Base-by-base conservation (phyloP, 2,888 invertebrate species). In the Sarcophaga caerulescens region DNA sequence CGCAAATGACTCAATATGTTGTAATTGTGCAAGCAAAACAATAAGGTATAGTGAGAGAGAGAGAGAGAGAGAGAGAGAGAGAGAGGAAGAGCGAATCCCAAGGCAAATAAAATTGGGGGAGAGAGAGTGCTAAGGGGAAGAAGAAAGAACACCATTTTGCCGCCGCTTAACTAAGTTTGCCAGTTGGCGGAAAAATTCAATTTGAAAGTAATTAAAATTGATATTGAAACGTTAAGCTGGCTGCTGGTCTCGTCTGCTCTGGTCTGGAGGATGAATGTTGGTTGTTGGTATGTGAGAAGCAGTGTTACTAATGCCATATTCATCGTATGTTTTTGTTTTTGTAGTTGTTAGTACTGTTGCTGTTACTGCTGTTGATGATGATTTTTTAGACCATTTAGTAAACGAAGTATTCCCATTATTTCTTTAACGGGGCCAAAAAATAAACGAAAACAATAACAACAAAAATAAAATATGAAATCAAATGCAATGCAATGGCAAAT, bases 181-280 rank as follows among this genome's bases (percentile, higher is more conserved):
- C 59, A 70, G 35, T 35, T 81, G 44, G 81, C 84, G 86, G 86
- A 86, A 81, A 85, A 86, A 83, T 86, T 86, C 81, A 86, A 86
- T 86, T 86, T 74, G 78, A 77, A 78, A 86, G 81, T 81, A 86
- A 86, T 86, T 86, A 86, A 81, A 86, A 86, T 78, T 86, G 83
- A 78, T 86, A 84, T 84, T 86, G 77, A 86, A 86, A 84, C 78
- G 77, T 84, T 81, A 69, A 81, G 81, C 85, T 84, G 65, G 66
- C 68, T 23, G 25, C 14, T 59, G 21, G 12, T 47, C 8, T 14
- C 14, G 4, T n/a, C 19, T 45, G 10, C 6, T 35, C 44, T 8
- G 4, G 47, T 23, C 45, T 10, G 44, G 35, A 8, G 35, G 2
- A 35, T 35, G 35, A 35, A 35, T 35, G 35, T 35, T 35, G 35